A percentile compares a stretch with the other conserved stretches of the same genome.
Conservation (phyloP, 2,888 invertebrate species). For the Malacosoma neustria region DNA sequence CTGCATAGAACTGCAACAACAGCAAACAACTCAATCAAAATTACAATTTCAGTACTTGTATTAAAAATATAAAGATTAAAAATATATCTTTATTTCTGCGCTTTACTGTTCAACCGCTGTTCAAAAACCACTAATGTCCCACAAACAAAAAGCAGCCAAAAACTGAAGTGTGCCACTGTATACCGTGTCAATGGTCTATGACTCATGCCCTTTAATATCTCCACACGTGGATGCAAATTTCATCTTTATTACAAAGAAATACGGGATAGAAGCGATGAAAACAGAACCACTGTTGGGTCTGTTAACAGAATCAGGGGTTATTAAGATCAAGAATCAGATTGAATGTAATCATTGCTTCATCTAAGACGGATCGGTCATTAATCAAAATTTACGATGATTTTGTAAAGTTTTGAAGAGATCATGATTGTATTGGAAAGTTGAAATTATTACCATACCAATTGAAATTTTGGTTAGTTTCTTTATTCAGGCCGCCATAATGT, state of each 20-base stretch:
- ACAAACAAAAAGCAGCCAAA: slow-evolving; percentile 12
- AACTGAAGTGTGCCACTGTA: slow-evolving; percentile 19
- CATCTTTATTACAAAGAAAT: slow-evolving; percentile 5
- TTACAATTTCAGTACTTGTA: no score
- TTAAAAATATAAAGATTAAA: no score
- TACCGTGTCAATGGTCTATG: slow-evolving; percentile 19
- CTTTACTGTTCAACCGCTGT: slow-evolving; percentile 12
- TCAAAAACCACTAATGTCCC: slow-evolving; percentile 19
- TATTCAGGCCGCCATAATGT: no score
- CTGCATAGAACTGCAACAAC: no score
- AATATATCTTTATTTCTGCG: neutral
- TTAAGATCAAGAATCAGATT: slow-evolving; percentile 9
- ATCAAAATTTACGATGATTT: neutral
- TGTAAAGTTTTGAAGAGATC: neutral
- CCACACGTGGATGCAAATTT: slow-evolving; percentile 7
- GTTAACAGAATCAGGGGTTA: neutral
- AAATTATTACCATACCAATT: no score
- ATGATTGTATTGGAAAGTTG: neutral
- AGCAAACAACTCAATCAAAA: no score
- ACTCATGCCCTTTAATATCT: slow-evolving; percentile 15
- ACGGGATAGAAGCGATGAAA: no score
- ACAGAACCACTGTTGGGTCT: neutral
- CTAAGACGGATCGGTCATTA: neutral
- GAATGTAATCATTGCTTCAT: slow-evolving; percentile 12
- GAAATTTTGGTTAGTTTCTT: no score